phyloP scores from a whole-genome alignment of 2,888 invertebrate genomes.

The Parnassius mnemosyne region DNA sequence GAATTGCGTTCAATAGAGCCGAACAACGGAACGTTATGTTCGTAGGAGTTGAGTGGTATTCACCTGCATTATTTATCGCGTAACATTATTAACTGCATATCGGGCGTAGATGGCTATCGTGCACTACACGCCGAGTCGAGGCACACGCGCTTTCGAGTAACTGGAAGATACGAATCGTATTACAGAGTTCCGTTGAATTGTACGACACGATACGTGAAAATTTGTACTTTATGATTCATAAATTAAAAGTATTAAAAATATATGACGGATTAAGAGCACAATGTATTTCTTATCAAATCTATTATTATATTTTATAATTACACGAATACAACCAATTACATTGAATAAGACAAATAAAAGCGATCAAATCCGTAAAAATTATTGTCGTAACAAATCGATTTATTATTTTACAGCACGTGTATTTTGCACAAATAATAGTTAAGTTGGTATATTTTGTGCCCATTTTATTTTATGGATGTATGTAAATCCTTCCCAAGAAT shows the following conservation, averaged over 20 bases:
- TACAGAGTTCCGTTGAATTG: conserved; percentile 42
- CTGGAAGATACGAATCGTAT: conserved; percentile 62
- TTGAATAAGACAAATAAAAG: no score
- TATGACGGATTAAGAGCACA: no score
- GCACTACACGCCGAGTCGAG: conserved; percentile 63
- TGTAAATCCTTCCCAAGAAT: no score
- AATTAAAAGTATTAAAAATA: neutral
- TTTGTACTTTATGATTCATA: neutral
- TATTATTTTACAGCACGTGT: no score
- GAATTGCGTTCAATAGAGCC: conserved; percentile 48
- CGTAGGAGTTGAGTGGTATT: conserved; percentile 54
- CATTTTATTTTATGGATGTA: no score
- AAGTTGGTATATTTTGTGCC: no score
- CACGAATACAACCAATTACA: no score
- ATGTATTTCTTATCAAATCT: no score
- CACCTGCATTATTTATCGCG: conserved; percentile 75
- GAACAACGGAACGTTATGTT: conserved; percentile 38
- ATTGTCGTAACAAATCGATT: no score
- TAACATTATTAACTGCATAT: conserved; percentile 76
- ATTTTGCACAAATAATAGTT: no score
- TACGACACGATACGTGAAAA: conserved; percentile 26
- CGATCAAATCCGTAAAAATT: no score
- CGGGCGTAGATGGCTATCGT: conserved; percentile 72
- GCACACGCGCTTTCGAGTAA: conserved; percentile 71
- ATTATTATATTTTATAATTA: no score